Percentiles rank a stretch among this genome's conserved stretches.
phyloP scores from a whole-genome alignment of 2,113 vertebrate species.

The Tragulus kanchil region DNA sequence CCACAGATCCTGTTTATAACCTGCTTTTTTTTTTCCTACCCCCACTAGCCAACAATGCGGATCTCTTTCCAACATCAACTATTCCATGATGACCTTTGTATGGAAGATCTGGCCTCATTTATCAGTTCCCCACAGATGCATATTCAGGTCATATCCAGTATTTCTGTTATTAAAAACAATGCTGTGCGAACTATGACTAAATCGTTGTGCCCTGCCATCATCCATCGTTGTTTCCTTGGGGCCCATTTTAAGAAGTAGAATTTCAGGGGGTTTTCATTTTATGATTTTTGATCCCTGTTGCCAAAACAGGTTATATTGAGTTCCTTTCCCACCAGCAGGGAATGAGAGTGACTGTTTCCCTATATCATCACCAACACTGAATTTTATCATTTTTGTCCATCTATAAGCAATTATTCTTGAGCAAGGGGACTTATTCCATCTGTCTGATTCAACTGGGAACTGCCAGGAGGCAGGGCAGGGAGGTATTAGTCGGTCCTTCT shows the following conservation, averaged over 20 bases:
- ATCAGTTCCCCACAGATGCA: fast-evolving
- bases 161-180: background rate
- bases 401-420: slow-evolving; percentile 62
- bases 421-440: slow-evolving; percentile 50
- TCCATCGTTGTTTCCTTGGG: background rate
- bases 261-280: background rate
- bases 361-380: background rate
- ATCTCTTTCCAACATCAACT: background rate
- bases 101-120: background rate
- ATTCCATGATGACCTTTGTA: background rate
- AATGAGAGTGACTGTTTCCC: background rate
- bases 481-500: background rate
- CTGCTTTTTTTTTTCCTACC: background rate
- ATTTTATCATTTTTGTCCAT: slow-evolving; percentile 50
- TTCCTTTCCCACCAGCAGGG: background rate
- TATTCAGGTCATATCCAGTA: background rate
- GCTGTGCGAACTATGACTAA: background rate
- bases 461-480: background rate
- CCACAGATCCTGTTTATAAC: background rate
- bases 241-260: background rate
- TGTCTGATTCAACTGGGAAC: slow-evolving; percentile 59
- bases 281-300: background rate
- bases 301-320: background rate
- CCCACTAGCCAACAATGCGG: background rate
- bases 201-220: background rate